Evolutionary conservation across 2,888 invertebrate genomes (phyloP), one percentile per base, ranked within the genome.

Genomic region (Tolmerus cingulatus): DNA sequence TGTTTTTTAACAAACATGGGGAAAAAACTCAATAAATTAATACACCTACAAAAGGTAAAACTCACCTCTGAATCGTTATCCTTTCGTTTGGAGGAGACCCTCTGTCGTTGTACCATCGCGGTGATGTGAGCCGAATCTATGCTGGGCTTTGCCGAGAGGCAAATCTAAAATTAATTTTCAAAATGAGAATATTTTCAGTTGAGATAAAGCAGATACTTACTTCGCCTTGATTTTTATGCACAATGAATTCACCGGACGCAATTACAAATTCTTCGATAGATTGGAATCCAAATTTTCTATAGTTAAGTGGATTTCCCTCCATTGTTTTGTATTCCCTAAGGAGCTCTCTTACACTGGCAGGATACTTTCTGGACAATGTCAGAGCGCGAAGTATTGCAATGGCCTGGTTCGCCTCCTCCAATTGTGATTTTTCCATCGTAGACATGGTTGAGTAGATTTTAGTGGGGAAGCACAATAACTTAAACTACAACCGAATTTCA

Each of bases 301-400:
- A 96, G 7, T 96, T 96, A 89, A 96, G 94, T 89, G 92, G 92
- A 90, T 94, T 94, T 37, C 95, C 95, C 90, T 95, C 94, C 37
- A 96, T 91, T 89, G 94, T 94, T 84, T 91, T 92, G 91, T 95
- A 96, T 90, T 96, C 96, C 77, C 93, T 95, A 94, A 91, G 51
- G 89, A 93, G 89, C n/a, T 90, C 88, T 3, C 87, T 87, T 76
- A 92, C 88, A 81, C 89, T 90, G 66, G 91, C 90, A 88, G 92
- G 91, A 85, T 90, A 90, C 88, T 92, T 92, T 27, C 90, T 90
- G 23, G 92, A 91, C 81, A 90, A 91, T 76, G 92, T 89, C 19
- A 92, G 82, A 0, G 92, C 91, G 66, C 92, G 91, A 76, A 92
- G 90, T 76, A 91, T 90, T 37, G 90, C 87, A 57, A 89, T 90